Evolutionary conservation across 2,888 invertebrate species (phyloP).

Genomic region (Dichetophora obliterata): DNA sequence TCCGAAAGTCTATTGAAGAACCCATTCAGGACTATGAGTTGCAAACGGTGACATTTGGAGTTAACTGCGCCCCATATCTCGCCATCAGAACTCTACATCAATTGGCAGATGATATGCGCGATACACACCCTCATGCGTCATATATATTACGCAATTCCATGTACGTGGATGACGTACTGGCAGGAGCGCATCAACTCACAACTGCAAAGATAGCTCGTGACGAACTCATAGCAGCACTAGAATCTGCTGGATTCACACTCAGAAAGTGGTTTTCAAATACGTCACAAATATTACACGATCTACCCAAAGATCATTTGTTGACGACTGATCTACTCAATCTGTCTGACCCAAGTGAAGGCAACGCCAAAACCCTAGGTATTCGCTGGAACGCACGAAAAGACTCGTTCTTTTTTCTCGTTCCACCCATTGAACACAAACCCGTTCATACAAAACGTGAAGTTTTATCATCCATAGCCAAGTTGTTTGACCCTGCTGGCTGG

Average conservation of each 20-base stretch:
- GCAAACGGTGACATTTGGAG: no score
- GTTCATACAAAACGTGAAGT: neutral
- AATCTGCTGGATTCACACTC: constrained; percentile 9
- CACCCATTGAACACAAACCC: neutral
- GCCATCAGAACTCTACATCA: no score
- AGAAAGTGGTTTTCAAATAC: constrained; percentile 28
- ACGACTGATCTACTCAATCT: constrained; percentile 10
- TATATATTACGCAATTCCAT: no score
- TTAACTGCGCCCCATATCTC: no score
- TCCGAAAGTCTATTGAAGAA: no score
- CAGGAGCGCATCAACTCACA: no score
- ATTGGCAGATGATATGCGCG: no score
- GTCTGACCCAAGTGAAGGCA: neutral
- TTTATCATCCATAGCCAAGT: neutral
- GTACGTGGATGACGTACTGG: no score
- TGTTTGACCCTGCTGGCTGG: constrained; percentile 4
- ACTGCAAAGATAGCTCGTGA: constrained; percentile 19
- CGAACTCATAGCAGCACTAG: constrained; percentile 19
- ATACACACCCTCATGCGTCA: no score
- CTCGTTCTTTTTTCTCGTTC: neutral
- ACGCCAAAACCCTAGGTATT: constrained; percentile 22
- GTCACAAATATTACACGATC: constrained; percentile 10
- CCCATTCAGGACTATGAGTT: no score
- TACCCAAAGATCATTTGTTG: constrained; percentile 2
- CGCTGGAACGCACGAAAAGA: constrained; percentile 38